A percentile compares a stretch with the other conserved stretches of the same genome.
phyloP scores from a whole-genome alignment of 1,140 invertebrate genomes.

The Bombus impatiens region DNA sequence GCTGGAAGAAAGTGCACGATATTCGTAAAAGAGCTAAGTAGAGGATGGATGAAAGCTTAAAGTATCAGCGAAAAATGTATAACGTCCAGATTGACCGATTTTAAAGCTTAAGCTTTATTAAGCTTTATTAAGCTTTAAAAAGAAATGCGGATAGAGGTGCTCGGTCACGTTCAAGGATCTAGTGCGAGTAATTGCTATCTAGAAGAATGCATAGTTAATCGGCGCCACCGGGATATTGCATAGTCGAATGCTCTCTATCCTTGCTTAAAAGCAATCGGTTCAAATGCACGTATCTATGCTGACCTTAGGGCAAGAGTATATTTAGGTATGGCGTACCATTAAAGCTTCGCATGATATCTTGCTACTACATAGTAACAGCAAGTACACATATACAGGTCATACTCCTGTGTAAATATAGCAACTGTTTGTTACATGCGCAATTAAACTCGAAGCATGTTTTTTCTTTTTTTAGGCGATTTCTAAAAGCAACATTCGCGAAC shows the following conservation, averaged over 20 bases:
- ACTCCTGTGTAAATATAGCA: constrained; percentile 17
- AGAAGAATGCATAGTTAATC: constrained; percentile 44
- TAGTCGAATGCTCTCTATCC: constrained; percentile 3
- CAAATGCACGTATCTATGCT: constrained; percentile 6
- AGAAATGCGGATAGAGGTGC: background rate
- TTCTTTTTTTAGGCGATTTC: background rate
- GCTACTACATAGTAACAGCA: no score
- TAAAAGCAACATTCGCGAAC: background rate
- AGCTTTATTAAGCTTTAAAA: background rate
- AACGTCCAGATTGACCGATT: constrained; percentile 24
- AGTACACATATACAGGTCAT: constrained; percentile 4
- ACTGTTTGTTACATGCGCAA: background rate
- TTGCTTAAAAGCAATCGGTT: constrained; percentile 11
- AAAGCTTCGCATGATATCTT: constrained; percentile 1
- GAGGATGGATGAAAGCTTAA: background rate
- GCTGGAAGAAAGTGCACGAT: background rate
- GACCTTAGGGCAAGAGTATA: constrained; percentile 40
- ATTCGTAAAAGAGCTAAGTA: background rate
- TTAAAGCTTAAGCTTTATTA: no score
- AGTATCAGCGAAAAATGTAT: constrained; percentile 5
- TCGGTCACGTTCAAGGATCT: constrained; percentile 41
- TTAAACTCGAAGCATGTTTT: background rate
- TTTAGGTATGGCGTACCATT: constrained; percentile 24
- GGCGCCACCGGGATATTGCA: background rate
- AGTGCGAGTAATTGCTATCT: constrained; percentile 19